Evolutionary conservation across 2,113 vertebrate genomes (phyloP).

Genomic region (Leptobrachium ailaonicum): DNA sequence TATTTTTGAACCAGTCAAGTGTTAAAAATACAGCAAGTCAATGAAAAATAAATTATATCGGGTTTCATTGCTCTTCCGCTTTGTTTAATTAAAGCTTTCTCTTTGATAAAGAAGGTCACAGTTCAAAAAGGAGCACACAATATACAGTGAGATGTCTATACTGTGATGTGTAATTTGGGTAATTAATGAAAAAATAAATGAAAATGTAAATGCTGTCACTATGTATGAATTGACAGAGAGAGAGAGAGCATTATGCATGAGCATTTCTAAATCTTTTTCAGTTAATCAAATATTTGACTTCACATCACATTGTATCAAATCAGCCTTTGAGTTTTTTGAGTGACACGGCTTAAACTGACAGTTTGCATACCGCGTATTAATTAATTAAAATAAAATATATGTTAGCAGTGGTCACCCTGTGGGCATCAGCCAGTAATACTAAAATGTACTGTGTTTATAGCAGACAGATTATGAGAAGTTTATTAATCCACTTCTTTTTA

Average conservation of each 20-base stretch:
- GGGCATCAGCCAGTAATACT: too few relatives aligned
- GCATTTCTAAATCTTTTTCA: slow-evolving; percentile 18
- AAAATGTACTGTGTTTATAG: too few relatives aligned
- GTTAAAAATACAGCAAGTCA: slow-evolving; percentile 3
- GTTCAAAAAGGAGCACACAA: slow-evolving; percentile 18
- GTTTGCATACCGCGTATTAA: slow-evolving; percentile 51
- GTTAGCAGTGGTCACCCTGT: too few relatives aligned
- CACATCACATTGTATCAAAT: slow-evolving; percentile 45
- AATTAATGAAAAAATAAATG: slow-evolving; percentile 25
- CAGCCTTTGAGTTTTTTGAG: slow-evolving; percentile 47
- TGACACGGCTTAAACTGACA: slow-evolving; percentile 53
- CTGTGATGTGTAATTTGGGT: slow-evolving; percentile 24
- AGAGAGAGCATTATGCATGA: not conserved
- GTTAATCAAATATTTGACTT: slow-evolving; percentile 44
- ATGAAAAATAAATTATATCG: slow-evolving; percentile 26
- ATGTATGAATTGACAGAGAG: not conserved
- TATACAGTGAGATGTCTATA: not conserved
- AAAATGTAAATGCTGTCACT: slow-evolving; percentile 18
- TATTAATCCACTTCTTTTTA: too few relatives aligned
- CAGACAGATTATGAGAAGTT: too few relatives aligned
- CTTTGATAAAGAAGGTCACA: slow-evolving; percentile 41
- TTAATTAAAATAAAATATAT: slow-evolving; percentile 17
- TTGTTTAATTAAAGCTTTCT: slow-evolving; percentile 29
- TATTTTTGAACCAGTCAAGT: slow-evolving; percentile 4
- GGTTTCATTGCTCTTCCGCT: slow-evolving; percentile 26